Base-by-base conservation (phyloP, 2,888 invertebrate genomes). In the Rhamphomyia laevipes region DNA sequence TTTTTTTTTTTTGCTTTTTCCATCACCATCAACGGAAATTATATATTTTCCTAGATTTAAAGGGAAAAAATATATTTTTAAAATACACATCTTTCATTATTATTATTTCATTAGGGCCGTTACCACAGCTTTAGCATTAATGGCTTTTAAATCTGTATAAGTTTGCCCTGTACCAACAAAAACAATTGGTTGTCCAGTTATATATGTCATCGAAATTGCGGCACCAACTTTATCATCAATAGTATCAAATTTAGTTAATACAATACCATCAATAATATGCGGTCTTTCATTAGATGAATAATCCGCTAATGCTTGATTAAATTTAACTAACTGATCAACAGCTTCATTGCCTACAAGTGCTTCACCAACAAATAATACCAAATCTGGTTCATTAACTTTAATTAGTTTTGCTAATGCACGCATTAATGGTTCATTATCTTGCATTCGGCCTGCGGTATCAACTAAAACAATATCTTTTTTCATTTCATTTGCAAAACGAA, bases 271-370 rank as follows among this genome's bases (percentile, higher is more conserved):
- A 59, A 99, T 96, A 42, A 93, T 81, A 64, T 93, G 92, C 0
- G 94, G 92, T 67, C 82, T 82, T 49, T 73, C 72, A 1, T 82
- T 77, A 1, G 84, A 78, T 47, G 81, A 81, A 73, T 90, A 87
- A 71, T 99, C 97, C 9, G 96, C 96, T 40, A 99, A 74, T 0
- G 97, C 92, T 68, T 93, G 91, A 74, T 99, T 99, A 74, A 99
- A 99, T 73, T 99, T 99, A 1, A 92, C 90, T 43, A 99, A 77
- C 68, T 99, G 99, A 74, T 99, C 99, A 18, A 99, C 97, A 15
- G 99, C 99, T 66, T 99, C 99, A 70, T 99, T 99, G 27, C 99
- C 99, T 1, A 99, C 99, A n/a, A 99, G 74, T 0, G 99, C 99
- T 69, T 99, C 99, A 1, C 99, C 99, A 11, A 99, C 99, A 71